phyloP scores from a whole-genome alignment of 2,888 invertebrate genomes.

The Baccha elongata region DNA sequence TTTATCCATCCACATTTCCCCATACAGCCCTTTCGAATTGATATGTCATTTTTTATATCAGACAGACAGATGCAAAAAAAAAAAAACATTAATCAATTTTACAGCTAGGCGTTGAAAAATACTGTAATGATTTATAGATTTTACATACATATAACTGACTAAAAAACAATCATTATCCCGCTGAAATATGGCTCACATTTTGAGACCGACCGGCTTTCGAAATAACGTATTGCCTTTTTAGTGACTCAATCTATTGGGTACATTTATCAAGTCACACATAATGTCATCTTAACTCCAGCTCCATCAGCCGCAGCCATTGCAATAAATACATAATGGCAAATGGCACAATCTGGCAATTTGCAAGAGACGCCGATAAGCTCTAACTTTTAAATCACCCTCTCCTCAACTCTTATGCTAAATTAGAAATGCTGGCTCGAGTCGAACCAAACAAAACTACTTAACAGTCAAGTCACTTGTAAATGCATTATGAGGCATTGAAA shows the following conservation, averaged over 20 bases:
- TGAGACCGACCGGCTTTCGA: slow-evolving; percentile 32
- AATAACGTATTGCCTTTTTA: slow-evolving; percentile 39
- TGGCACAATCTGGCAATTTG: slow-evolving; percentile 56
- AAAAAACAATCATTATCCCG: not conserved
- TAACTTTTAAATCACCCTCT: slow-evolving; percentile 47
- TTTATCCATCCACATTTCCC: slow-evolving; percentile 23
- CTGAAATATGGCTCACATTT: slow-evolving; percentile 49
- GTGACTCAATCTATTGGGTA: slow-evolving; percentile 38
- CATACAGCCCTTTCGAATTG: slow-evolving; percentile 30
- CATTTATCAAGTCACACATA: slow-evolving; percentile 61
- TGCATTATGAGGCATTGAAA: not conserved
- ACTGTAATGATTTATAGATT: slow-evolving; percentile 28
- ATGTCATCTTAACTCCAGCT: slow-evolving; percentile 61
- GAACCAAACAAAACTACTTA: slow-evolving; percentile 51
- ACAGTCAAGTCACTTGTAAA: no score
- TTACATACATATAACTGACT: not conserved
- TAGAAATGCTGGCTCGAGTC: slow-evolving; percentile 45
- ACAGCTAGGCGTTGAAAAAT: slow-evolving; percentile 33
- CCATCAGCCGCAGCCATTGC: slow-evolving; percentile 25
- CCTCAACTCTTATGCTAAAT: slow-evolving; percentile 25
- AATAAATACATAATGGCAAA: slow-evolving; percentile 55
- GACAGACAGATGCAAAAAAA: slow-evolving; percentile 9
- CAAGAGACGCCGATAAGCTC: slow-evolving; percentile 52
- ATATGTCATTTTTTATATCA: slow-evolving; percentile 30
- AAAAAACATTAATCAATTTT: slow-evolving; percentile 31